A percentile compares a stretch with the other conserved stretches of the same genome.
phyloP scores from a whole-genome alignment of 2,113 vertebrate species.

The Epinephelus lanceolatus region DNA sequence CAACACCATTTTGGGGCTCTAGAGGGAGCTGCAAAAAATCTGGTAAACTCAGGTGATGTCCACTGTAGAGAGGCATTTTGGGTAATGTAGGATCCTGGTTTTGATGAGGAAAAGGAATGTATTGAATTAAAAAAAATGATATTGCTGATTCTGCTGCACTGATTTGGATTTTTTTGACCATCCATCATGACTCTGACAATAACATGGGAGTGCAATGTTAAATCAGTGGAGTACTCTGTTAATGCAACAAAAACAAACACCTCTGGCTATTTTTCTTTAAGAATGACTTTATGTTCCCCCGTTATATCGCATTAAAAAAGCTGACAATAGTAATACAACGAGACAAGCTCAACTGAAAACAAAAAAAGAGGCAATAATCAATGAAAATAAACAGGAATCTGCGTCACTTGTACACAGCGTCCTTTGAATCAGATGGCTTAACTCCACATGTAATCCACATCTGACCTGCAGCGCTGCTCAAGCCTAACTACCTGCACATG shows the following conservation, averaged over 20 bases:
- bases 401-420: slow-evolving; percentile 29
- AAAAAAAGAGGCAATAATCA: slow-evolving; percentile 24
- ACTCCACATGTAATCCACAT: slow-evolving; percentile 20
- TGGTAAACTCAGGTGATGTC: too few species aligned
- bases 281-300: slow-evolving; percentile 70
- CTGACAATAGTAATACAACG: slow-evolving; percentile 61
- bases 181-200: neutral
- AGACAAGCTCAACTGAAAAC: slow-evolving; percentile 53
- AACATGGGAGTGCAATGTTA: neutral
- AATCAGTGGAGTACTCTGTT: neutral
- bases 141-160: neutral
- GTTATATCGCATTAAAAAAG: slow-evolving; percentile 65
- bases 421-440: neutral
- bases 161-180: neutral
- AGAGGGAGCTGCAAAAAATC: neutral
- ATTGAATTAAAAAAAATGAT: neutral
- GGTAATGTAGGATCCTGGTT: neutral
- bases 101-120: neutral
- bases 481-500: slow-evolving; percentile 24
- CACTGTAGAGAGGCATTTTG: neutral
- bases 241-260: neutral
- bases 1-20: neutral
- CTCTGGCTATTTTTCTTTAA: slow-evolving; percentile 33
- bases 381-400: slow-evolving; percentile 27
- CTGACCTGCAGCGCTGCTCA: slow-evolving; percentile 44